A percentile compares a stretch with the other conserved stretches of the same genome.
These are phyloP conservation scores for Cosmorhoe ocellata DNA, from an alignment of 2,888 invertebrate genomes.

Conservation along the genomic window DNA sequence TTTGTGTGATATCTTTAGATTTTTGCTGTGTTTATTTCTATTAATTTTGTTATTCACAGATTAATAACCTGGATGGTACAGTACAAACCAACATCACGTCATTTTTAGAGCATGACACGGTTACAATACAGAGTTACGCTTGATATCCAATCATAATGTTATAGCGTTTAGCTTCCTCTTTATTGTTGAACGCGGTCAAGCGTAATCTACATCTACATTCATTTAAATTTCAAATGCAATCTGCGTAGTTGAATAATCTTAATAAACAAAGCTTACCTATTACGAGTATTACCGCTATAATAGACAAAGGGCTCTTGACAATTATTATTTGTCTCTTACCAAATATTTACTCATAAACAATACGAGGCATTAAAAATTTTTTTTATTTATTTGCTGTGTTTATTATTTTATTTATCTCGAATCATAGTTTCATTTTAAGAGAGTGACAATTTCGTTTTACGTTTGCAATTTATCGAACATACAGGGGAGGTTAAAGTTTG, in stretches of 20 bases:
- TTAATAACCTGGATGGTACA: not conserved
- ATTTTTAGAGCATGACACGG: slow-evolving; percentile 12
- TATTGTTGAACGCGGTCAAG: slow-evolving; percentile 47
- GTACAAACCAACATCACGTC: not conserved
- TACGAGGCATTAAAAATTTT: too few relatives aligned
- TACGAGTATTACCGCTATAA: slow-evolving; percentile 1
- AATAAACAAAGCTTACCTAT: slow-evolving; percentile 14
- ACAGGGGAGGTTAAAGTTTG: too few relatives aligned
- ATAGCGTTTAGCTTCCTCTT: slow-evolving; percentile 40
- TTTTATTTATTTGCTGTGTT: too few relatives aligned
- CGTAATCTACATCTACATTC: slow-evolving; percentile 39
- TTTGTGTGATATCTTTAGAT: too few relatives aligned
- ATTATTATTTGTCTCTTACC: too few relatives aligned
- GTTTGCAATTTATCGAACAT: too few relatives aligned
- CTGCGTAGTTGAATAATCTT: slow-evolving; percentile 28
- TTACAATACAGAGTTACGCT: slow-evolving; percentile 4
- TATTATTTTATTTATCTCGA: too few relatives aligned
- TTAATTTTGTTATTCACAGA: not conserved
- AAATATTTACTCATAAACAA: too few relatives aligned
- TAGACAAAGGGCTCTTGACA: slow-evolving; percentile 5
- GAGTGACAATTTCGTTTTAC: too few relatives aligned
- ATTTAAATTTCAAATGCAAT: slow-evolving; percentile 52
- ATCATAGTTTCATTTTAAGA: too few relatives aligned
- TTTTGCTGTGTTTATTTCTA: too few relatives aligned
- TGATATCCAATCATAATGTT: slow-evolving; percentile 17